Conservation (phyloP, 1,140 invertebrate genomes). For the Aricia agestis region DNA sequence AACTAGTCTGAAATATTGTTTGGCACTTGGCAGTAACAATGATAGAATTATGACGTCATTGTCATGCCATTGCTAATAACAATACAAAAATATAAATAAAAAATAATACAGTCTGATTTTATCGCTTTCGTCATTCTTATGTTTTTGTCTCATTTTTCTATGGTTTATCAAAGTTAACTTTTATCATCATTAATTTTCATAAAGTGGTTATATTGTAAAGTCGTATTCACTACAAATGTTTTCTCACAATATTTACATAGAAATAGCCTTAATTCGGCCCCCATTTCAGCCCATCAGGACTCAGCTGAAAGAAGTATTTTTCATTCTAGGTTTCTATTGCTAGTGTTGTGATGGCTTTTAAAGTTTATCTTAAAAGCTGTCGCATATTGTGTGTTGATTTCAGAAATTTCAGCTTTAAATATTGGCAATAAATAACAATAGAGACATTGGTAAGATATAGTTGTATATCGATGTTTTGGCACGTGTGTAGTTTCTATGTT, state of each 20-base stretch:
- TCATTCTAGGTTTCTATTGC: constrained; percentile 23
- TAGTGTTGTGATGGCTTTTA: background rate
- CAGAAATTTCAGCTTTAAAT: constrained; percentile 7
- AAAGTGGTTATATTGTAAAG: background rate
- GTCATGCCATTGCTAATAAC: no score
- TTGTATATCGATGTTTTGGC: constrained; percentile 39
- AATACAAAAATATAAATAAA: no score
- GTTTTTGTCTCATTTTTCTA: no score
- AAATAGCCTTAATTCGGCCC: background rate
- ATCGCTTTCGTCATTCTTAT: no score
- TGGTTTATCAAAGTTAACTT: no score
- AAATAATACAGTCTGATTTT: no score
- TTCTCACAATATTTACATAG: background rate
- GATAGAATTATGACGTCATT: no score
- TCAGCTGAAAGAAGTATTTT: background rate
- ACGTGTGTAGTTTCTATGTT: background rate
- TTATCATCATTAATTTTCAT: no score
- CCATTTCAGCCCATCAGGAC: background rate
- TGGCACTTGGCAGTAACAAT: no score
- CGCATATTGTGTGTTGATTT: constrained; percentile 7
- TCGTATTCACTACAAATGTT: background rate
- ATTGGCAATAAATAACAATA: constrained; percentile 1
- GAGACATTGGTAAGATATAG: constrained; percentile 59
- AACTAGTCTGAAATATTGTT: no score
- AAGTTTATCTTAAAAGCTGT: constrained; percentile 40